Evolutionary conservation across 2,797 vertebrate genomes (phyloP).

Genomic region (Vireo griseus): DNA sequence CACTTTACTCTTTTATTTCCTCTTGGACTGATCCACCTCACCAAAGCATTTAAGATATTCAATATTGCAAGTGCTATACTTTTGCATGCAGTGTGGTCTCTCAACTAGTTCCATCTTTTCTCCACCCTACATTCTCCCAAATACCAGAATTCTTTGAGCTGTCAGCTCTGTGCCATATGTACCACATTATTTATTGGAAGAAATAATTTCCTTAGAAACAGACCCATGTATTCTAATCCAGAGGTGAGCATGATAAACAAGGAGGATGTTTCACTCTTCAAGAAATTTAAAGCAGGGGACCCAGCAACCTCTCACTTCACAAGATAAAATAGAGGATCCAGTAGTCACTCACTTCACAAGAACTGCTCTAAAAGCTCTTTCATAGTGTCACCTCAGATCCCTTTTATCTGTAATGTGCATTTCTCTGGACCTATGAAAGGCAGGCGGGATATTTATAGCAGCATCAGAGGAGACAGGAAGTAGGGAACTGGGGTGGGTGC

Average conservation of each 20-base stretch:
- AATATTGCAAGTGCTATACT: background rate
- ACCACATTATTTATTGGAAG: background rate
- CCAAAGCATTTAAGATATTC: background rate
- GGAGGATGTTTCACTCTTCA: background rate
- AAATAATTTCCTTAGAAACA: background rate
- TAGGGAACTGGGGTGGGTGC: constrained; percentile 42
- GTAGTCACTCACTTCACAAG: background rate
- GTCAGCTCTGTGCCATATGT: background rate
- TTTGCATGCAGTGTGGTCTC: background rate
- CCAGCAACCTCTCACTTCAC: background rate
- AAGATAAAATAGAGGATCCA: background rate
- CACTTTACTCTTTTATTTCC: constrained; percentile 1
- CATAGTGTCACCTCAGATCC: background rate
- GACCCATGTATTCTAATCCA: background rate
- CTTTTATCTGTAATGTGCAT: background rate
- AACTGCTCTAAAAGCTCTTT: background rate
- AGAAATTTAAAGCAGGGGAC: background rate
- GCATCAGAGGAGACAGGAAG: constrained; percentile 68
- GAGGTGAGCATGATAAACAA: background rate
- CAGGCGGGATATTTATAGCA: constrained; percentile 65
- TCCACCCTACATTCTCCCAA: background rate
- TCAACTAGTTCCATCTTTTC: background rate
- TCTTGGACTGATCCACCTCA: background rate
- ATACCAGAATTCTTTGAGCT: background rate
- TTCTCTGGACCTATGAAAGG: constrained; percentile 3